phyloP scores from a whole-genome alignment of 2,888 invertebrate species.

The Sinotaia quadrata region DNA sequence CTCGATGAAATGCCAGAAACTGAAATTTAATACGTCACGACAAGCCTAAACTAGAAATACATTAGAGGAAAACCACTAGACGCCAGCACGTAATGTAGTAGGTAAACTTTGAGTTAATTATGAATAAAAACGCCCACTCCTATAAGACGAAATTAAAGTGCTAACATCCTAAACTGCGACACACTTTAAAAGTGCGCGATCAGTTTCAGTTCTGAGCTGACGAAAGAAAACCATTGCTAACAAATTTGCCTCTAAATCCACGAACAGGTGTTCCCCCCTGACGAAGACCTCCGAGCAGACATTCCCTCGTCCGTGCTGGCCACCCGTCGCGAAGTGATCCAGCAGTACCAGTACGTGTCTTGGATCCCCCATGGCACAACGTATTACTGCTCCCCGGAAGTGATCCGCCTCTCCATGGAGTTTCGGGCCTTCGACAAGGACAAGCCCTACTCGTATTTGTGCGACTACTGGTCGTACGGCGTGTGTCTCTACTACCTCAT shows the following conservation, averaged over 20 bases:
- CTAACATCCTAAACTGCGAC: too few species aligned
- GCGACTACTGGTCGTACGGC: slow-evolving; percentile 22
- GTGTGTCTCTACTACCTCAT: slow-evolving; percentile 26
- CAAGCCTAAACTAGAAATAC: too few species aligned
- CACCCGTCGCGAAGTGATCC: not conserved
- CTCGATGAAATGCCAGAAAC: too few species aligned
- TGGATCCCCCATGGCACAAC: slow-evolving; percentile 15
- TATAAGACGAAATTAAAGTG: too few species aligned
- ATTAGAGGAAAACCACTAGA: too few species aligned
- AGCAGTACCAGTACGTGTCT: not conserved
- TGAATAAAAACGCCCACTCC: too few species aligned
- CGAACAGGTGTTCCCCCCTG: slow-evolving; percentile 3
- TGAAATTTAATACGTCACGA: too few species aligned
- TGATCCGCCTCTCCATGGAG: slow-evolving; percentile 9
- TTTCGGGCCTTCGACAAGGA: not conserved
- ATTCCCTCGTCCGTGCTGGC: not conserved
- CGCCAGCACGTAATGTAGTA: too few species aligned
- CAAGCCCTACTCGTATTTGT: slow-evolving; percentile 10
- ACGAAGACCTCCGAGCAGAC: not conserved
- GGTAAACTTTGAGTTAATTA: too few species aligned
- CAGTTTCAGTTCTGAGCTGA: too few species aligned
- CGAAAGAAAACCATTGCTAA: not conserved
- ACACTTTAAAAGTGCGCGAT: too few species aligned
- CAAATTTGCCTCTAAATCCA: too few species aligned
- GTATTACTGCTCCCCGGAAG: slow-evolving; percentile 24